Evolutionary conservation across 2,888 invertebrate species (phyloP).

Genomic region (Deilephila porcellus): DNA sequence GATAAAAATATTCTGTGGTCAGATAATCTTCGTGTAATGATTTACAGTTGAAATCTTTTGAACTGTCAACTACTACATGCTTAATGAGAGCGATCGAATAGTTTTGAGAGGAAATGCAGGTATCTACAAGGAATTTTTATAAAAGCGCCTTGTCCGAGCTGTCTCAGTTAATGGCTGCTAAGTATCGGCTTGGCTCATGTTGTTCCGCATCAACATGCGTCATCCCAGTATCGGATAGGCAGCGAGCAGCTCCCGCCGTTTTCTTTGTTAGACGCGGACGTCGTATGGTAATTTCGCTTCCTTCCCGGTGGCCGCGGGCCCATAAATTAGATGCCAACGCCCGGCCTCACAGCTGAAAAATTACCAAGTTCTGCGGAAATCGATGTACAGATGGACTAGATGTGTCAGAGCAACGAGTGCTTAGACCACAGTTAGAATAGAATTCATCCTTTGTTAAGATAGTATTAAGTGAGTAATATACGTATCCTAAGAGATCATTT

Average conservation of each 20-base stretch:
- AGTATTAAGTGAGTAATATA: no score
- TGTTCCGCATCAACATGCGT: slow-evolving; percentile 48
- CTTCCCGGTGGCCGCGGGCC: slow-evolving; percentile 69
- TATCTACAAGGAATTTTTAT: no score
- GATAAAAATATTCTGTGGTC: no score
- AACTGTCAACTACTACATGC: no score
- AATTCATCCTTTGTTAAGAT: no score
- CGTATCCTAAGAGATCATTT: no score
- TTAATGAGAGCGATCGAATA: no score
- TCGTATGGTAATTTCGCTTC: slow-evolving; percentile 81
- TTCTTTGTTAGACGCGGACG: slow-evolving; percentile 73
- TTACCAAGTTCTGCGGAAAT: slow-evolving; percentile 60
- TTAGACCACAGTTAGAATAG: no score
- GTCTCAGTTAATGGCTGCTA: not conserved
- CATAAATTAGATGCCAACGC: slow-evolving; percentile 79
- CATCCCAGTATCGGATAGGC: slow-evolving; percentile 64
- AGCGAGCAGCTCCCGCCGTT: slow-evolving; percentile 60
- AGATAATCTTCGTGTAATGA: no score
- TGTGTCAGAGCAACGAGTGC: slow-evolving; percentile 23
- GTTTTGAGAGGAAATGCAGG: no score
- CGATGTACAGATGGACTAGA: slow-evolving; percentile 53
- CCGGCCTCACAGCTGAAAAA: slow-evolving; percentile 75
- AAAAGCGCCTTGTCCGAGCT: not conserved
- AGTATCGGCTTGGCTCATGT: not conserved
- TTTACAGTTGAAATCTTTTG: no score